Conservation (phyloP, 2,888 invertebrate genomes). For the Subacronicta megacephala region DNA sequence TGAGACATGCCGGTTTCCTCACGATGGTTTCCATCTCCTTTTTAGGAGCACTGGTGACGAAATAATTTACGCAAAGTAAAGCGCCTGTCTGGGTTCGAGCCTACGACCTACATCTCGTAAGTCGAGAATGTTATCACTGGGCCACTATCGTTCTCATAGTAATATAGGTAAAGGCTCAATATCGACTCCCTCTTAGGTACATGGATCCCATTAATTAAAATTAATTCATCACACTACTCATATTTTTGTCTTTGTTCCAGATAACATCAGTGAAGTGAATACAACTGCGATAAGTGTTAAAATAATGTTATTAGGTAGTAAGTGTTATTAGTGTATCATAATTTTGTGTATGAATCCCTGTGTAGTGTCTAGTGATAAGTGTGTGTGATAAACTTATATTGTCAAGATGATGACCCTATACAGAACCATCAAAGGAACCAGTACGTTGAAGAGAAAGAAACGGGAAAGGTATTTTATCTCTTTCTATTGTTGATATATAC, state of each 20-base stretch:
- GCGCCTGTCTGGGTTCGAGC: too few relatives aligned
- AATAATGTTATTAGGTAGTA: conserved; percentile 29
- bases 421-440: conserved; percentile 88
- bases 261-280: conserved; percentile 38
- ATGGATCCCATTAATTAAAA: too few relatives aligned
- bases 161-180: too few relatives aligned
- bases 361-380: conserved; percentile 63
- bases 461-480: conserved; percentile 79
- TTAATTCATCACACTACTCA: too few relatives aligned
- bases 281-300: conserved; percentile 24
- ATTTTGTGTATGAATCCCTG: conserved; percentile 50
- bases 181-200: too few relatives aligned
- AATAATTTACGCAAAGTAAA: too few relatives aligned
- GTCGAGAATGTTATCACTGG: too few relatives aligned
- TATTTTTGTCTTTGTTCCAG: conserved; percentile 40
- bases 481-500: not conserved
- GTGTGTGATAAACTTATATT: conserved; percentile 16
- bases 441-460: conserved; percentile 86
- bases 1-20: too few relatives aligned
- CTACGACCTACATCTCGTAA: too few relatives aligned
- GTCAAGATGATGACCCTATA: conserved; percentile 89
- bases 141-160: too few relatives aligned
- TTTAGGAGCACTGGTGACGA: too few relatives aligned
- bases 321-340: conserved; percentile 36
- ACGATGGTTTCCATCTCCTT: too few relatives aligned